phyloP scores from a whole-genome alignment of 2,797 vertebrate genomes.

The Graptemys geographica region DNA sequence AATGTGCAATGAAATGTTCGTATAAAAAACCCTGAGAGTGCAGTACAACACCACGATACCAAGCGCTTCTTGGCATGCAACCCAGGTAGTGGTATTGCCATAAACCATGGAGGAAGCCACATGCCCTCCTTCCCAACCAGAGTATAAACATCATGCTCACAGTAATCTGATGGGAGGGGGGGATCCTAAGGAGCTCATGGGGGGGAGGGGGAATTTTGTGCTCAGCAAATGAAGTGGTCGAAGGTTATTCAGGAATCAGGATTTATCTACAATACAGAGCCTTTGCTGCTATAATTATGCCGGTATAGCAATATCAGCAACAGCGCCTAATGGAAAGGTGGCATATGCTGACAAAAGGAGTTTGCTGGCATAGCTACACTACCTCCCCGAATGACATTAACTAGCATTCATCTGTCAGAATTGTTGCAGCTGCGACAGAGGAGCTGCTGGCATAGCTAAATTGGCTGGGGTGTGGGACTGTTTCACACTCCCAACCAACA shows the following conservation, averaged over 20 bases:
- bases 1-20: neutral
- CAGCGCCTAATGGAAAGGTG: neutral
- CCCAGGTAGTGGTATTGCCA: neutral
- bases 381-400: neutral
- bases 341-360: neutral
- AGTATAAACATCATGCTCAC: neutral
- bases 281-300: neutral
- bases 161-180: neutral
- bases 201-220: neutral
- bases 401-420: neutral
- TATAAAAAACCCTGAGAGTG: neutral
- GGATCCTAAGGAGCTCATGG: neutral
- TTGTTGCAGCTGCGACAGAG: neutral
- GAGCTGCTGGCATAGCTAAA: neutral
- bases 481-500: neutral
- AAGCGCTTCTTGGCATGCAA: neutral
- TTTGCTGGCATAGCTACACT: neutral
- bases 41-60: neutral
- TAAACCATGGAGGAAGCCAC: neutral
- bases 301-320: neutral
- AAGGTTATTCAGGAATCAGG: conserved; percentile 3
- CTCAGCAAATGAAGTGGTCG: neutral
- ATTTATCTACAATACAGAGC: neutral
- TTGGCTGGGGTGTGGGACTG: neutral
- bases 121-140: neutral